Conservation (phyloP, 2,113 vertebrate species). For the Leuciscus idus region DNA sequence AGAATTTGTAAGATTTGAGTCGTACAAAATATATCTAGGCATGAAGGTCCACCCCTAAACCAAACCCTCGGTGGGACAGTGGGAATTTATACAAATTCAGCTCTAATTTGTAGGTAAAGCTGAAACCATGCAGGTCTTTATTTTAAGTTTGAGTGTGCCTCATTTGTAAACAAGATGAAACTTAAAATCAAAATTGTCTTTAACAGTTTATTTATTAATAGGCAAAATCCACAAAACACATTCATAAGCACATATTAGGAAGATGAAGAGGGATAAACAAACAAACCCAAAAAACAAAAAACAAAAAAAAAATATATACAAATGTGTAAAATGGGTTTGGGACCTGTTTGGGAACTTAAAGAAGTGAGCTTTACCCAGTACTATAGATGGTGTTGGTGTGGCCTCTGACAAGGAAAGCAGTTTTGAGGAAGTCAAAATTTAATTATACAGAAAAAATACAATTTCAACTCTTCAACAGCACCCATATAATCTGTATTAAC, state of each 20-base stretch:
- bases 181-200: constrained; percentile 9
- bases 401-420: constrained; percentile 90
- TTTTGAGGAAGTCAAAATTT: constrained; percentile 72
- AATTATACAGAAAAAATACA: constrained; percentile 52
- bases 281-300: neutral
- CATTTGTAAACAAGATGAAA: constrained; percentile 1
- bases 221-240: constrained; percentile 19
- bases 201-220: constrained; percentile 17
- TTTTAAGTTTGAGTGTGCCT: neutral
- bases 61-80: neutral
- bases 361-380: constrained; percentile 91
- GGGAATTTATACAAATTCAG: no score
- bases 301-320: neutral
- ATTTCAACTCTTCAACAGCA: constrained; percentile 45
- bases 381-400: constrained; percentile 90
- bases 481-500: neutral
- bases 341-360: constrained; percentile 54
- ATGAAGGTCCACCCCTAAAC: neutral
- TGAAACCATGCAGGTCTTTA: neutral
- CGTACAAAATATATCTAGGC: neutral
- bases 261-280: constrained; percentile 23
- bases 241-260: neutral
- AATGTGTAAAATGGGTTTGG: constrained; percentile 43
- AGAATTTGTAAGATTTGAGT: neutral
- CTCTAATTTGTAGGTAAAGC: neutral